Conservation (phyloP, 2,888 invertebrate species). For the Ormia ochracea region DNA sequence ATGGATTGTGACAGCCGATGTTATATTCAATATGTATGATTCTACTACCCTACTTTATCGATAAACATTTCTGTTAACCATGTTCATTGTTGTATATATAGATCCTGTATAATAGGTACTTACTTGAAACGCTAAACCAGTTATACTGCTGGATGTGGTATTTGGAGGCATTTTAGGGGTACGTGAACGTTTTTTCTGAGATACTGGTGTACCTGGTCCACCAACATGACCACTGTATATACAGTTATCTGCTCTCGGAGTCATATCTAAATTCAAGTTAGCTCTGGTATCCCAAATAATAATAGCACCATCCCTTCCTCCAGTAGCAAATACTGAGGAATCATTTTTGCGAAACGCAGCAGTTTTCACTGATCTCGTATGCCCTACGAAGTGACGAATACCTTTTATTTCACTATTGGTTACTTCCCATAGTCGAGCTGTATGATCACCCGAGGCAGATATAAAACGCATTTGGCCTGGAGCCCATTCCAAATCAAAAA, state of each 20-base stretch:
- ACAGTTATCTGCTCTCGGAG: constrained; percentile 83
- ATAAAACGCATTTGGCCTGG: constrained; percentile 85
- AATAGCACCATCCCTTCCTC: constrained; percentile 91
- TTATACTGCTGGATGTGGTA: constrained; percentile 84
- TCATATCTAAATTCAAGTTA: constrained; percentile 75
- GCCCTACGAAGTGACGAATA: constrained; percentile 83
- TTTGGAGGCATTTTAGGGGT: constrained; percentile 77
- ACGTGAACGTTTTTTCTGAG: constrained; percentile 76
- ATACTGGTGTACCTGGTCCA: constrained; percentile 78
- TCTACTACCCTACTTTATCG: no score
- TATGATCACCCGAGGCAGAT: constrained; percentile 91
- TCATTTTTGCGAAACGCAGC: constrained; percentile 85
- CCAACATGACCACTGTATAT: constrained; percentile 79
- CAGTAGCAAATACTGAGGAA: constrained; percentile 88
- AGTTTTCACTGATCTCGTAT: constrained; percentile 89
- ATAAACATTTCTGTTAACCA: no score
- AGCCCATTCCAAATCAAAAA: constrained; percentile 93
- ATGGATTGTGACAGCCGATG: no score
- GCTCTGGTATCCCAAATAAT: constrained; percentile 89
- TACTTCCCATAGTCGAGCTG: constrained; percentile 88
- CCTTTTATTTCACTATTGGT: constrained; percentile 78
- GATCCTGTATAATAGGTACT: no score
- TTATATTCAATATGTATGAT: no score
- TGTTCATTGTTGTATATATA: no score
- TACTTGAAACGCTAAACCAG: constrained; percentile 88